Conservation (phyloP, 35 echinoderm and acorn worm species). For the Amphiura filiformis region DNA sequence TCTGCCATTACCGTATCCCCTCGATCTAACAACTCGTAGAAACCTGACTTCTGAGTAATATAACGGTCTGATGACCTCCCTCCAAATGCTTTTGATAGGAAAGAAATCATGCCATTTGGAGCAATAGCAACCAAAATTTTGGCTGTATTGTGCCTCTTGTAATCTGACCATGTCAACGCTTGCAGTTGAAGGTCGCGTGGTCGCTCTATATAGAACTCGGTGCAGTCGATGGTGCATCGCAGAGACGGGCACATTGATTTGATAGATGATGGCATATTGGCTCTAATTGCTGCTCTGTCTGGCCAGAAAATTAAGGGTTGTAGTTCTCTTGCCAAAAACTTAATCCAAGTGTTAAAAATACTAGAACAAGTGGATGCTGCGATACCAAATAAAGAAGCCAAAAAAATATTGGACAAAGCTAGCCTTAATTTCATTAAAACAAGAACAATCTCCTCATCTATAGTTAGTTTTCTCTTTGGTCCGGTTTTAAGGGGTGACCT, state of each 20-base stretch:
- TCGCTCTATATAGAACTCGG: conserved; percentile 53
- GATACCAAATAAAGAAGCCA: conserved; percentile 42
- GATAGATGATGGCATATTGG: conserved; percentile 18
- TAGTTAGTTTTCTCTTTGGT: conserved; percentile 28
- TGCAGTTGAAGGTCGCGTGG: conserved; percentile 37
- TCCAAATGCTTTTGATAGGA: conserved; percentile 44
- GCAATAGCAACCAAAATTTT: conserved; percentile 46
- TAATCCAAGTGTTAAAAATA: conserved; percentile 55
- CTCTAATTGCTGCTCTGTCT: neutral
- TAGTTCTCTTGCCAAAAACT: conserved; percentile 14
- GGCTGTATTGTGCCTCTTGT: conserved; percentile 57
- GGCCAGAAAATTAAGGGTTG: conserved; percentile 29
- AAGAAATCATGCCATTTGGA: conserved; percentile 47
- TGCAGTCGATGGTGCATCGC: conserved; percentile 59
- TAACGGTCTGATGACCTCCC: conserved; percentile 47
- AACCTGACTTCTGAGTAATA: conserved; percentile 19
- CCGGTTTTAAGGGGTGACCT: conserved; percentile 14
- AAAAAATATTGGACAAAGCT: conserved; percentile 18
- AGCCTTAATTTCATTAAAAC: conserved; percentile 47
- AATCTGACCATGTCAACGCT: conserved; percentile 67
- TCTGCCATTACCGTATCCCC: conserved; percentile 34
- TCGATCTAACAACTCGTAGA: conserved; percentile 26
- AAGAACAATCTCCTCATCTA: conserved; percentile 49
- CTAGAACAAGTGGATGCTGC: neutral
- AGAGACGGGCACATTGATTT: neutral